Evolutionary conservation across 2,113 vertebrate genomes (phyloP).

Genomic region (Phocoena phocoena): DNA sequence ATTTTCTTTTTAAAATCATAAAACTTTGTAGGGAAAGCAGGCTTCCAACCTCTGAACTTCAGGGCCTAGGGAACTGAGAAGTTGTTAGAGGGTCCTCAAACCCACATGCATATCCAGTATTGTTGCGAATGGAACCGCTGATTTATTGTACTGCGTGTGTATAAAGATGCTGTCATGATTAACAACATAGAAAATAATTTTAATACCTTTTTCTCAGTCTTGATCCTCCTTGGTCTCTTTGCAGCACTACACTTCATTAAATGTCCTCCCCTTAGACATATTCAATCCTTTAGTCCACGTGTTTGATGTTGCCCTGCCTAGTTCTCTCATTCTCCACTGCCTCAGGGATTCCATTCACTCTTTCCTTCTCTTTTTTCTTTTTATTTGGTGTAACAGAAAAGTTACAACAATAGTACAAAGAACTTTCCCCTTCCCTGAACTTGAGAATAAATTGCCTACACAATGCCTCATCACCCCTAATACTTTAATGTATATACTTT

Average conservation of each 20-base stretch:
- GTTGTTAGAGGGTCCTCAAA: not conserved
- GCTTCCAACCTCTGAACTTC: not conserved
- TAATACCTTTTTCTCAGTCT: not conserved
- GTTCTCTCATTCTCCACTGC: not conserved
- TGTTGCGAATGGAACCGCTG: not conserved
- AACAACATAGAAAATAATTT: not conserved
- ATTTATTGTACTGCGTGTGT: not conserved
- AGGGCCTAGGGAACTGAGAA: not conserved
- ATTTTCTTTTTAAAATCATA: slow-evolving; percentile 38
- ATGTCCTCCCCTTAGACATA: not conserved
- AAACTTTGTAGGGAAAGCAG: not conserved
- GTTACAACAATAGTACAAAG: not conserved
- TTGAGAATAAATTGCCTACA: not conserved
- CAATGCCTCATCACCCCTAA: not conserved
- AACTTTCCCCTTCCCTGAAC: not conserved
- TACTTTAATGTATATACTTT: not conserved
- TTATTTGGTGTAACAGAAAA: slow-evolving; percentile 21
- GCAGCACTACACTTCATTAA: not conserved
- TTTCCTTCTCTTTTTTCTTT: not conserved
- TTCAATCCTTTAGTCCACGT: not conserved
- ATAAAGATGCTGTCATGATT: not conserved
- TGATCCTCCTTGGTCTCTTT: not conserved
- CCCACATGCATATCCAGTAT: not conserved
- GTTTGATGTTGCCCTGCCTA: not conserved
- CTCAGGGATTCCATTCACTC: not conserved